phyloP scores from a whole-genome alignment of 2,113 vertebrate genomes.

The Butorides virescens region DNA sequence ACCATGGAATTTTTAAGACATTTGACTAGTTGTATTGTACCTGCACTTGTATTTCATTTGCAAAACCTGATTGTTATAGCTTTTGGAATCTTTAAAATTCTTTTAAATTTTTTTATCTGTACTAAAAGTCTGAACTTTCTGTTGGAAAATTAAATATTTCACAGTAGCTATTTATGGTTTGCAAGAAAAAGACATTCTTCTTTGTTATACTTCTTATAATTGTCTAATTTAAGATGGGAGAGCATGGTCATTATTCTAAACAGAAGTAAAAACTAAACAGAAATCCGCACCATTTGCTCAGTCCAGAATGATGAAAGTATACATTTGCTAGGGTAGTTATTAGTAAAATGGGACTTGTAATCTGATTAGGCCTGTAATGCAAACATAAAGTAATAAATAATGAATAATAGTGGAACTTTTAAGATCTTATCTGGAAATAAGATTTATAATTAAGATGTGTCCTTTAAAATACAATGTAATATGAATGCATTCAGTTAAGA shows the following conservation, averaged over 20 bases:
- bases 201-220: background rate
- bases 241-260: background rate
- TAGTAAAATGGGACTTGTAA: background rate
- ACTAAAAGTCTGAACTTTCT: background rate
- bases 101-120: background rate
- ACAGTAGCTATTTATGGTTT: background rate
- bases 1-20: background rate
- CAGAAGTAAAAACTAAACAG: background rate
- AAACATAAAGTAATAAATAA: background rate
- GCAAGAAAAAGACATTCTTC: background rate
- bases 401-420: background rate
- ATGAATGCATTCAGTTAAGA: background rate
- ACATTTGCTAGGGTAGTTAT: background rate
- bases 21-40: background rate
- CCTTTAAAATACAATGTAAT: background rate
- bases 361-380: background rate
- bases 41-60: background rate
- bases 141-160: background rate
- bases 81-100: background rate
- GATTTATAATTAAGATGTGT: background rate
- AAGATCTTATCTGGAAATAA: background rate
- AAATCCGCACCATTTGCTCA: background rate
- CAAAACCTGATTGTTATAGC: background rate
- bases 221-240: background rate
- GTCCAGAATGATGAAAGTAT: background rate